phyloP scores from a whole-genome alignment of 2,888 invertebrate genomes.

The Tholera decimalis region DNA sequence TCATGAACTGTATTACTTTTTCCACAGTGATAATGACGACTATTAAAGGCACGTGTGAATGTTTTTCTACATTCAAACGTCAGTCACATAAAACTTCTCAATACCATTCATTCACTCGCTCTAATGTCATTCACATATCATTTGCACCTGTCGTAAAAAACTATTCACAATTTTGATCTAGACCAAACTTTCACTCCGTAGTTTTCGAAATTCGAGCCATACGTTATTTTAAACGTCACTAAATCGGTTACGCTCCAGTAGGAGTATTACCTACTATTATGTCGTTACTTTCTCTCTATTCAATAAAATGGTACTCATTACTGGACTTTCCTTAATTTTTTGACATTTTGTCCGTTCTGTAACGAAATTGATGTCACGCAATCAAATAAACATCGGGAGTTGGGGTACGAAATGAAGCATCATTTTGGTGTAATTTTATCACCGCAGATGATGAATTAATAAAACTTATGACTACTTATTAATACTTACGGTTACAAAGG shows the following conservation, averaged over 20 bases:
- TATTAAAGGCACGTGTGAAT: conserved; percentile 40
- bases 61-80: conserved; percentile 34
- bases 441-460: neutral
- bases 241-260: conserved; percentile 80
- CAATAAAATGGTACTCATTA: conserved; percentile 64
- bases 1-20: conserved; percentile 19
- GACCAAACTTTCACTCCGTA: conserved; percentile 79
- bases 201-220: conserved; percentile 79
- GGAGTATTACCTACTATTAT: conserved; percentile 67
- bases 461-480: too few species aligned
- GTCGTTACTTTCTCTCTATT: conserved; percentile 73
- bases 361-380: conserved; percentile 59
- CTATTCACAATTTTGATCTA: conserved; percentile 60
- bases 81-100: conserved; percentile 36
- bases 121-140: conserved; percentile 65
- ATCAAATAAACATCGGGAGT: conserved; percentile 51
- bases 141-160: conserved; percentile 63
- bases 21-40: conserved; percentile 12
- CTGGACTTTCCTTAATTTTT: conserved; percentile 63
- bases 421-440: conserved; percentile 46
- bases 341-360: conserved; percentile 35
- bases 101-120: conserved; percentile 44
- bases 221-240: conserved; percentile 75
- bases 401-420: conserved; percentile 31
- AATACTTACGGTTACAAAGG: too few species aligned